A percentile compares a stretch with the other conserved stretches of the same genome.
Evolutionary conservation across 2,113 vertebrate species (phyloP).

Genomic region (Bubo scandiacus): DNA sequence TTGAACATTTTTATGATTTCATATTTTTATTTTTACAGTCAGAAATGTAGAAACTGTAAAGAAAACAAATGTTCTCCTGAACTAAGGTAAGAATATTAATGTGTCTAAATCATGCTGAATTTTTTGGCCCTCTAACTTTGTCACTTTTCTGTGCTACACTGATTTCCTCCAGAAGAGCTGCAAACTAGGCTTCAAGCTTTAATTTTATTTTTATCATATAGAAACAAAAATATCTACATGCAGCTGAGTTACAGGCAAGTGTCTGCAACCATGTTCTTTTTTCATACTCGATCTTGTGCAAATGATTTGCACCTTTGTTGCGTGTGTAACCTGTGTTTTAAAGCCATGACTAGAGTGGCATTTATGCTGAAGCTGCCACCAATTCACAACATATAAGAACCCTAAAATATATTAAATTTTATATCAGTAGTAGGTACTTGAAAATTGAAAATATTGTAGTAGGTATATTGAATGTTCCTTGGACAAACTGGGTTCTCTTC

Average conservation of each 20-base stretch:
- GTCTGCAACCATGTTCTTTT: background rate
- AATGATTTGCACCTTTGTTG: background rate
- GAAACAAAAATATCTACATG: background rate
- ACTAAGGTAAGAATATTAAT: conserved; percentile 6
- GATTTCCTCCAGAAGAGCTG: background rate
- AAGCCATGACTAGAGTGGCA: background rate
- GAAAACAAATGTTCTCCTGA: background rate
- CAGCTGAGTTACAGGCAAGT: background rate
- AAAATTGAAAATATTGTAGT: too few species aligned
- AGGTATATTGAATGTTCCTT: background rate
- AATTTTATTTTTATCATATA: background rate
- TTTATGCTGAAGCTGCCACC: background rate
- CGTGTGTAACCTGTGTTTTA: background rate
- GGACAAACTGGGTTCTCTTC: background rate
- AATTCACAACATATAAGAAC: background rate
- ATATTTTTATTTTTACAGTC: conserved; percentile 12
- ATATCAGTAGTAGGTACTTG: background rate
- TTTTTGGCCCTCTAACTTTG: background rate
- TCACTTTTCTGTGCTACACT: background rate
- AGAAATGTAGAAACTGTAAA: background rate
- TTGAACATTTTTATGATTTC: background rate
- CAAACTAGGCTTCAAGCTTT: background rate
- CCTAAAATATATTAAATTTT: background rate
- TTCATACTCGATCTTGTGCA: background rate
- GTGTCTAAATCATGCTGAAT: background rate